Conservation (phyloP, 2,113 vertebrate species). For the Buteo buteo region DNA sequence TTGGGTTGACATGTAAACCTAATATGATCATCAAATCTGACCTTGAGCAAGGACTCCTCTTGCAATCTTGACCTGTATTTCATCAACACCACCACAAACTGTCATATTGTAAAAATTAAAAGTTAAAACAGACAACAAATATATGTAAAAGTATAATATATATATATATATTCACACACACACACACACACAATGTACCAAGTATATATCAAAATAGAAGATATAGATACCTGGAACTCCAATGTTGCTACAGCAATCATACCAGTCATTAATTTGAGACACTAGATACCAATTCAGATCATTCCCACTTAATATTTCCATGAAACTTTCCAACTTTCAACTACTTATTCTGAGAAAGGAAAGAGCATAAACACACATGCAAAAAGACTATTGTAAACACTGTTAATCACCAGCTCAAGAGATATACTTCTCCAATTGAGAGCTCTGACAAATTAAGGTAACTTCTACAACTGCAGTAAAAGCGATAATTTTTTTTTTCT, state of each 20-base stretch:
- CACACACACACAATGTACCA: background rate
- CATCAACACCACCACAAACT: background rate
- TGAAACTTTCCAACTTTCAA: background rate
- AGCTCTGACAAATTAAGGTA: background rate
- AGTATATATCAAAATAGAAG: background rate
- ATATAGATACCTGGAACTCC: background rate
- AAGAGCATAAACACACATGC: background rate
- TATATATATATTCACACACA: too few relatives aligned
- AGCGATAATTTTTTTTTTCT: fast-evolving
- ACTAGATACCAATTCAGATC: background rate
- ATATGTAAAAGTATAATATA: background rate
- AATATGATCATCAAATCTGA: background rate
- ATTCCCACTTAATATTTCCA: background rate
- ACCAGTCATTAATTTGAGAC: background rate
- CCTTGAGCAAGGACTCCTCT: background rate
- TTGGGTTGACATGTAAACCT: background rate
- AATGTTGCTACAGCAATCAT: background rate
- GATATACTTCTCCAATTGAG: background rate
- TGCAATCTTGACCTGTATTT: background rate
- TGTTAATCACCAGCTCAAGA: background rate
- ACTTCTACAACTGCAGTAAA: background rate
- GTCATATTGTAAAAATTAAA: background rate
- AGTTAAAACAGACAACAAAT: background rate
- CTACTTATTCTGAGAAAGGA: background rate
- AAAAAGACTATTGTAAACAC: background rate